Evolutionary conservation across 2,113 vertebrate genomes (phyloP).

Genomic region (Turnix velox): DNA sequence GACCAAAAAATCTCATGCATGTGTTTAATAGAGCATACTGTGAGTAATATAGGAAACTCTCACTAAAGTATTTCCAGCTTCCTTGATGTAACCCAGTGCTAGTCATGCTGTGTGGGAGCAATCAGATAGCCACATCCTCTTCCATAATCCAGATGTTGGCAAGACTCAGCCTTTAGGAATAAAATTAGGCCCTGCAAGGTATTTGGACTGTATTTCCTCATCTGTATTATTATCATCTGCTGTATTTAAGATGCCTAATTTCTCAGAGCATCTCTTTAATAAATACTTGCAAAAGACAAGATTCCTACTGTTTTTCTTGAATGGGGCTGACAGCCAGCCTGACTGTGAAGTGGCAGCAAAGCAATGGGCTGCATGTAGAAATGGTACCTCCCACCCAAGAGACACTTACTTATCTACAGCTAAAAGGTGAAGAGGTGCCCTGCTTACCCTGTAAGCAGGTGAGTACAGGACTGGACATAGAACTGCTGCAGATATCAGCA

Average conservation of each 20-base stretch:
- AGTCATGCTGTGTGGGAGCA: neutral
- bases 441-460: accelerated
- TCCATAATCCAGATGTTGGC: neutral
- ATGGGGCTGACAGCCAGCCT: neutral
- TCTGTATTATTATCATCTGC: neutral
- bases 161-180: neutral
- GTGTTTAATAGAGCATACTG: neutral
- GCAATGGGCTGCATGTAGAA: neutral
- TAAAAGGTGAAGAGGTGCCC: neutral
- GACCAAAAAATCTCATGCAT: neutral
- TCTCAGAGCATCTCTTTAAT: neutral
- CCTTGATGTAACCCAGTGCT: neutral
- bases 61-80: neutral
- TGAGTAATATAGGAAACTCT: conserved; percentile 31
- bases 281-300: neutral
- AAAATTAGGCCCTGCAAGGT: neutral
- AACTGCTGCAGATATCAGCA: neutral
- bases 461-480: neutral
- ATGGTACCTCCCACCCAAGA: accelerated
- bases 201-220: neutral
- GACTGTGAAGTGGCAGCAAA: neutral
- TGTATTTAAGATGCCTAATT: neutral
- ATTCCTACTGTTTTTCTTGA: neutral
- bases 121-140: neutral
- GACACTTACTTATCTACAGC: neutral